Base-by-base conservation (phyloP, 1,140 invertebrate genomes). In the Drosophila pectinifera region DNA sequence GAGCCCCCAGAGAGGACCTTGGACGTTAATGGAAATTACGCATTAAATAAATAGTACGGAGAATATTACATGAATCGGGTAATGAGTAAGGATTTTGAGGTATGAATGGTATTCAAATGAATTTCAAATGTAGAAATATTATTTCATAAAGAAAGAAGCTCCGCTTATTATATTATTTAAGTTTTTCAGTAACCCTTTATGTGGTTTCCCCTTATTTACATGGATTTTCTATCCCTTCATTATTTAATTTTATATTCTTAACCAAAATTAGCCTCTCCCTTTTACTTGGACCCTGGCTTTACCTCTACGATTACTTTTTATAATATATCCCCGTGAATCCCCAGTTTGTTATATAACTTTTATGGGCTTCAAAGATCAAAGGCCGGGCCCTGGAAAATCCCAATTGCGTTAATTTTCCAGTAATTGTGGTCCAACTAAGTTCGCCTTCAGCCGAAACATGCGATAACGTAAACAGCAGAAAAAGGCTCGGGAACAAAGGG, bases 381-480 rank as follows among this genome's bases (percentile, higher is more conserved):
- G 64, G 64, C 61, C 65, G 36, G 64, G 64, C 61, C 43, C 36
- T 26, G 61, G 34, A 26, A 51, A 62, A 56, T 53, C 63, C 64
- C 88, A 86, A 86, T 88, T 86, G 83, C 84, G 83, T 86, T 86
- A 86, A 86, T 86, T 88, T 83, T 69, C 67, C 72, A 68, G 79
- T 83, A 86, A 86, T 86, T 86, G 83, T 79, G 69, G 70, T 61
- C 56, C 54, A 43, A 64, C 57, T 70, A 56, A 38, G 59, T 41
- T 51, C 39, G 38, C 59, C 28, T 57, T 45, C 41, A 56, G 51
- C 48, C 54, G 63, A 69, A 77, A 85, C 81, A 80, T 73, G 81
- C 77, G 73, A 67, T 67, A 79, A 88, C 65, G 62, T 74, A 65
- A 86, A 74, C 57, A 73, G 51, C 58, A 64, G 45, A 73, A 74